phyloP scores from a whole-genome alignment of 2,888 invertebrate species.

The Syritta pipiens region DNA sequence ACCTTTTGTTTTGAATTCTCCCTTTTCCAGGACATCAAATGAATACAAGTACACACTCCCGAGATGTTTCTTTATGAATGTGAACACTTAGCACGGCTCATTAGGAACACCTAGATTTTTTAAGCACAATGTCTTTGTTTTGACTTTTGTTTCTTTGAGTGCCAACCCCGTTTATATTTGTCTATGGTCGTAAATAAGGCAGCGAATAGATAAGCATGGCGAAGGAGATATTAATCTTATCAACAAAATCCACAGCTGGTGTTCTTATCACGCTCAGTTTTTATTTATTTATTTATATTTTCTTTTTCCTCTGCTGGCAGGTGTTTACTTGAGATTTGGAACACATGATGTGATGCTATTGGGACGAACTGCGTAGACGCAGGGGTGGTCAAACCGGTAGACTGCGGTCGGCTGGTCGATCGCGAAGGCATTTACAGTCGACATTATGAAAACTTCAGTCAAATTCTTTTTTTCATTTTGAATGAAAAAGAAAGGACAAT shows the following conservation, averaged over 20 bases:
- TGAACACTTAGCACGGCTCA: too few relatives aligned
- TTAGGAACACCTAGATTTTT: neutral
- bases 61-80: too few relatives aligned
- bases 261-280: neutral
- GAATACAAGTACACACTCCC: too few relatives aligned
- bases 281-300: constrained; percentile 28
- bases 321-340: constrained; percentile 17
- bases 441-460: too few relatives aligned
- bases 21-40: too few relatives aligned
- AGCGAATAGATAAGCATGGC: constrained; percentile 10
- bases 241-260: constrained; percentile 24
- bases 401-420: too few relatives aligned
- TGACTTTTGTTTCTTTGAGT: neutral
- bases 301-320: neutral
- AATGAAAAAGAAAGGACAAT: neutral
- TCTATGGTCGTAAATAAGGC: neutral
- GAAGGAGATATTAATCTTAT: constrained; percentile 16
- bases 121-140: neutral
- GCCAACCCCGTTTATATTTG: neutral
- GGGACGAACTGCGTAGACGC: neutral
- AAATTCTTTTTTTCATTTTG: neutral
- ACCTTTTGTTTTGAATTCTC: neutral
- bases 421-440: too few relatives aligned
- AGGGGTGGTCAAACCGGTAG: too few relatives aligned
- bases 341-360: neutral